Base-by-base conservation (phyloP, 2,113 vertebrate species). In the Gavialis gangeticus region DNA sequence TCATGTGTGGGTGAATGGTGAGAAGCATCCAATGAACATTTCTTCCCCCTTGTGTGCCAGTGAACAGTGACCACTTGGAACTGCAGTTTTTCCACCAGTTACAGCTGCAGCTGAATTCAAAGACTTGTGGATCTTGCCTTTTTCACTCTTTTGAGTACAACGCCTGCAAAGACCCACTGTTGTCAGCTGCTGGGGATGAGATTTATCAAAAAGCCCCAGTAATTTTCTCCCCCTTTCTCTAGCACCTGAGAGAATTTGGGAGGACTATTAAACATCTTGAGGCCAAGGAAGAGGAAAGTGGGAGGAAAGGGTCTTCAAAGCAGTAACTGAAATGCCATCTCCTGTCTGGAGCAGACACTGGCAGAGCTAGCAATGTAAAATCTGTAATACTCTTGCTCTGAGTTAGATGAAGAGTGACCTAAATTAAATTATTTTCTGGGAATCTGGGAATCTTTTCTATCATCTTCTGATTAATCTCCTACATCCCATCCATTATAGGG, bases 1-100 rank as follows among this genome's bases (percentile, higher is more conserved):
- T 19, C 4, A 1, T 1, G 0, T 69, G 9, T 14, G 21, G 54
- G 5, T 19, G 18, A 12, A 6, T 37, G 73, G 13, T 73, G 30
- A 22, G 82, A 67, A 21, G 16, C 1, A 16, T 56, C 18, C 25
- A 82, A 87, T 10, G 30, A 79, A 2, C 4, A 5, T 71, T 79
- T n/a, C n/a, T 18, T 67, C 13, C 71, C 9, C 46, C 85, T 21
- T 71, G 2, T 66, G 30, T 54, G 46, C 17, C n/a, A 30, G 28
- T 67, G n/a, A 18, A 5, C 66, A 66, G 28, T 66, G 28, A 17
- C 15, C 16, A 15, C 56, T 71, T 80, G 27, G 16, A 66, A n/a
- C 5, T 5, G 11, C 60, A 18, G 27, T 46, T 28, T 62, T 22
- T 5, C 76, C 11, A 10, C 12, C 10, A 55, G 59, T 6, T 21